phyloP scores from a whole-genome alignment of 2,113 vertebrate species.

The Seriola dumerili region DNA sequence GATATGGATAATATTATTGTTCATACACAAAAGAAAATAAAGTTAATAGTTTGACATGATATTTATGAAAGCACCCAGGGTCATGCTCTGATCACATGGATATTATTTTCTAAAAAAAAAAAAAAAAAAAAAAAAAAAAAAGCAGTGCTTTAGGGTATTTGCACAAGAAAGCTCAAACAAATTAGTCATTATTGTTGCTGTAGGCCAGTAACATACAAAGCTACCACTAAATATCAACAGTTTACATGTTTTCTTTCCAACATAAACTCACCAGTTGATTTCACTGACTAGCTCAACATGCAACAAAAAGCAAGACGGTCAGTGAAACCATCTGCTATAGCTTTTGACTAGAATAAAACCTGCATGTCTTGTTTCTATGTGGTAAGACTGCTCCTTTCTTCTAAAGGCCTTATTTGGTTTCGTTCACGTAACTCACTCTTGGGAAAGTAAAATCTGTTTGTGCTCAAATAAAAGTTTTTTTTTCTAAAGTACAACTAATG shows the following conservation, averaged over 20 bases:
- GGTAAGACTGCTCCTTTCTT: background rate
- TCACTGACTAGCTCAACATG: background rate
- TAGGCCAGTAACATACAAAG: background rate
- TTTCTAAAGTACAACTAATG: background rate
- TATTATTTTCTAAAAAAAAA: background rate
- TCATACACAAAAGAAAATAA: background rate
- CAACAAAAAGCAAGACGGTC: background rate
- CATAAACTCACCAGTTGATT: background rate
- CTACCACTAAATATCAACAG: background rate
- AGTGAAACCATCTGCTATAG: background rate
- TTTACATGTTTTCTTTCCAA: background rate
- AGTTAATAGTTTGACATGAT: background rate
- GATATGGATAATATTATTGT: background rate
- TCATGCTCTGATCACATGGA: background rate
- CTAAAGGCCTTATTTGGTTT: background rate
- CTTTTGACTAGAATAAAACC: slow-evolving; percentile 1
- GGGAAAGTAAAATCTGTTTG: background rate
- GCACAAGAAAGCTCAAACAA: background rate
- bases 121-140: background rate
- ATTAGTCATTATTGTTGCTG: background rate
- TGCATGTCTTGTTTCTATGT: background rate
- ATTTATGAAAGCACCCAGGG: background rate
- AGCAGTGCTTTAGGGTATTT: background rate
- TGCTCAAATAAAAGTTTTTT: background rate
- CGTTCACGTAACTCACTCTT: background rate